phyloP scores from a whole-genome alignment of 2,113 vertebrate genomes.

The Sinocyclocheilus grahami region DNA sequence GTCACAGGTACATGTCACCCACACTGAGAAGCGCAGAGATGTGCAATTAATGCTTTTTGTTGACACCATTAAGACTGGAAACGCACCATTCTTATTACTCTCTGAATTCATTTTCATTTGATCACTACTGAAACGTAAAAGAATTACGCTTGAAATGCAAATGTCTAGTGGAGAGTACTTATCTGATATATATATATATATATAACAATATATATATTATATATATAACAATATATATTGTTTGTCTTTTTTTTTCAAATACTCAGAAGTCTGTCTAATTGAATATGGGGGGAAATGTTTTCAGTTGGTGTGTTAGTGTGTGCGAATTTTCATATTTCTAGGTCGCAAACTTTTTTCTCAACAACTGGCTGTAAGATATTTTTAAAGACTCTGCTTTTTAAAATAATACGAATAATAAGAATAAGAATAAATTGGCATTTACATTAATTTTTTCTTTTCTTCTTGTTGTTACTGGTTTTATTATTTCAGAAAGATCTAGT shows the following conservation, averaged over 20 bases:
- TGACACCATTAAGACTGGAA: constrained; percentile 48
- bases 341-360: constrained; percentile 22
- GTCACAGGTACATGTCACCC: constrained; percentile 87
- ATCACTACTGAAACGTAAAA: constrained; percentile 16
- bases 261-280: not conserved
- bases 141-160: constrained; percentile 32
- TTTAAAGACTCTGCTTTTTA: not conserved
- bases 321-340: constrained; percentile 2
- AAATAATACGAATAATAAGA: not conserved
- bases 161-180: constrained; percentile 20
- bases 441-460: constrained; percentile 56
- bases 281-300: constrained; percentile 19
- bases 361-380: not conserved
- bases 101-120: constrained; percentile 18
- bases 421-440: constrained; percentile 23
- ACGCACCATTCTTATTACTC: constrained; percentile 38
- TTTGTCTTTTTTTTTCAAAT: constrained; percentile 9
- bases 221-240: not conserved
- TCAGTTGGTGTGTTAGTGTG: constrained; percentile 10
- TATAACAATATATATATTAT: not conserved
- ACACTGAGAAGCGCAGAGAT: constrained; percentile 73
- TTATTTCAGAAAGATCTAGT: constrained; percentile 89
- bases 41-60: constrained; percentile 33
- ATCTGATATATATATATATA: constrained; percentile 10
- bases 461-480: constrained; percentile 66